Conservation (phyloP, 2,113 vertebrate species). For the Podocnemis expansa region DNA sequence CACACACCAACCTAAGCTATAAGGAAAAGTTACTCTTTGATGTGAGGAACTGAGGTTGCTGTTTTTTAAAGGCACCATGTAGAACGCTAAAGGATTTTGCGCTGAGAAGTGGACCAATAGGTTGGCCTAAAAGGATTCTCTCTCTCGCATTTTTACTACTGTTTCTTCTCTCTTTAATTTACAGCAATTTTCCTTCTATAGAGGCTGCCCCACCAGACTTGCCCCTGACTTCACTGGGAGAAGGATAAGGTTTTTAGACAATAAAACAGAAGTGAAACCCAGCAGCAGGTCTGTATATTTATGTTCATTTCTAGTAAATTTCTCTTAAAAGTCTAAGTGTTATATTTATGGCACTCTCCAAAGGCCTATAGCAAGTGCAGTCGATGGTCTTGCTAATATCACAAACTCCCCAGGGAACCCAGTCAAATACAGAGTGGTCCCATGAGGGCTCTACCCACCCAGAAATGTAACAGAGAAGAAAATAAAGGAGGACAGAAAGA, state of each 20-base stretch:
- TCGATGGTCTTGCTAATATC: neutral
- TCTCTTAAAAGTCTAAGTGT: neutral
- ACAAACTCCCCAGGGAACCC: neutral
- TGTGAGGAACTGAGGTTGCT: neutral
- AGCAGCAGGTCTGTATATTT: neutral
- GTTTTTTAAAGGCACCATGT: accelerated
- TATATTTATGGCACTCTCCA: neutral
- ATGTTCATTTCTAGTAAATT: neutral
- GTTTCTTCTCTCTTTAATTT: accelerated
- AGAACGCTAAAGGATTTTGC: neutral
- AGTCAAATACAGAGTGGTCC: neutral
- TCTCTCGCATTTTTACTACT: neutral
- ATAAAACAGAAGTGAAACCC: neutral
- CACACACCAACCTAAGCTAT: neutral
- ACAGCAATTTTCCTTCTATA: neutral
- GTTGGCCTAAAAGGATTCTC: neutral
- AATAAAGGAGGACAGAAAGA: neutral
- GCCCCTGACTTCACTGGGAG: neutral
- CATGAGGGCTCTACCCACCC: neutral
- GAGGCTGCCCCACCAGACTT: neutral
- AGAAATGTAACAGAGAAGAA: neutral
- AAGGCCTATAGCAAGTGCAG: neutral
- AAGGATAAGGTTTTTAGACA: neutral
- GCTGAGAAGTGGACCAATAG: neutral
- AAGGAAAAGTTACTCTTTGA: neutral